Base-by-base conservation (phyloP, 2,888 invertebrate genomes). In the Dicranocentrus wangi region DNA sequence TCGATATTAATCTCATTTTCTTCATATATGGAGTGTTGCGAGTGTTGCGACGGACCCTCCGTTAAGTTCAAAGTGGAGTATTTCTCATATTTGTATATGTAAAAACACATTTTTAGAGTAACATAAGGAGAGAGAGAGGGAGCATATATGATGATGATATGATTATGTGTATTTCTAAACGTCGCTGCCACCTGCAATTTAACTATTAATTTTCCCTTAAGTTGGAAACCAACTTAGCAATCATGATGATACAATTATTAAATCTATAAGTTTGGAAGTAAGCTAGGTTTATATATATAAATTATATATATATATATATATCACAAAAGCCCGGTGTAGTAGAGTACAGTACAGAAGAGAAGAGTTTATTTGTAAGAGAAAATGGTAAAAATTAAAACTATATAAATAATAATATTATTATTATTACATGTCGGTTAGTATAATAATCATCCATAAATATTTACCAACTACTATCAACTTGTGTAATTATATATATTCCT, bases 341-440 rank as follows among this genome's bases (percentile, higher is more conserved):
- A 77, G 77, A 77, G 77, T 77, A 77, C 51, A 77, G 51, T 69
- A 76, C 66, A 68, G 77, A 61, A 77, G 76, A 68, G 77, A 61
- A 77, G 76, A 77, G 69, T 77, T 77, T 77, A 77, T 77, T 66
- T 61, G 8, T 61, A 27, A 27, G 15, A 28, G 32, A 32, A 39
- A 32, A 1, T 13, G n/a, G 8, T 63, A 63, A 15, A 28, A 21
- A 58, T 23, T 58, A 58, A 58, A 17, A 5, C 13, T 21, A 53
- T 53, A 21, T 53, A 17, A 1, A 3, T 43, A 43, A n/a, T 1
- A 43, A n/a, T n/a, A 13, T 39, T 43, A 43, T 60, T 27, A 17
- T 60, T 7, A 8, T 13, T 27, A n/a, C 13, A 27, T 13, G n/a
- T n/a, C n/a, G n/a, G n/a, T n/a, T n/a, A n/a, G n/a, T n/a, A n/a